Base-by-base conservation (phyloP, 1,140 invertebrate genomes). In the Copidosoma floridanum region DNA sequence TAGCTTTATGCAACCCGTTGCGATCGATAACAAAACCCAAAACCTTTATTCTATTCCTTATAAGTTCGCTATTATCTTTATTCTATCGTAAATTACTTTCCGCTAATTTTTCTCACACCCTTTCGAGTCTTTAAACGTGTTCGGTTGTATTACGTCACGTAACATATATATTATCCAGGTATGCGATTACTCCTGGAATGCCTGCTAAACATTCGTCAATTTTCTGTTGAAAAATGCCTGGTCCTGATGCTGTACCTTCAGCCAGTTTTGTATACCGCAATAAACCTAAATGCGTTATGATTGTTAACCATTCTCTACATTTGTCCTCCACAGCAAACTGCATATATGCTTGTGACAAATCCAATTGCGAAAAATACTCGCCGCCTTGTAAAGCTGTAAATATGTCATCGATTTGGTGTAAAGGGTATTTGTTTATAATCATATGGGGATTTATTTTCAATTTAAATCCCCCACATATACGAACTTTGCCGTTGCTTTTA, bases 161-260 rank as follows among this genome's bases (percentile, higher is more conserved):
- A 2, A 63, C 23, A 29, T 64, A 61, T 44, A 66, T 61, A 40
- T 66, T 63, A 32, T 64, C 65, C 8, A 66, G n/a, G n/a, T n/a
- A n/a, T n/a, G n/a, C n/a, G n/a, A n/a, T n/a, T n/a, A n/a, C n/a
- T n/a, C n/a, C n/a, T 2, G 50, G 16, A 23, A 66, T 61, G 0
- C 61, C 62, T 8, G 11, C 8, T 23, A 67, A 35, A 58, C 57
- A 56, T 29, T 57, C 44, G 16, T 67, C 65, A 43, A 67, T 64
- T 26, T 61, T 62, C 56, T 51, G 44, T 24, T 47, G 44, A 41
- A 6, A 41, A 12, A 41, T 41, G 5, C 16, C 40, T 18, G n/a
- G 40, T 5, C 40, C 8, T 41, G 40, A 41, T 5, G 40, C 40
- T 41, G 18, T 18, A 8, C 40, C 40, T 41, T 41, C 40, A n/a